These are phyloP conservation scores for Solenodon paradoxus DNA, from an alignment of 2,113 vertebrate genomes.

Conservation along the genomic window DNA sequence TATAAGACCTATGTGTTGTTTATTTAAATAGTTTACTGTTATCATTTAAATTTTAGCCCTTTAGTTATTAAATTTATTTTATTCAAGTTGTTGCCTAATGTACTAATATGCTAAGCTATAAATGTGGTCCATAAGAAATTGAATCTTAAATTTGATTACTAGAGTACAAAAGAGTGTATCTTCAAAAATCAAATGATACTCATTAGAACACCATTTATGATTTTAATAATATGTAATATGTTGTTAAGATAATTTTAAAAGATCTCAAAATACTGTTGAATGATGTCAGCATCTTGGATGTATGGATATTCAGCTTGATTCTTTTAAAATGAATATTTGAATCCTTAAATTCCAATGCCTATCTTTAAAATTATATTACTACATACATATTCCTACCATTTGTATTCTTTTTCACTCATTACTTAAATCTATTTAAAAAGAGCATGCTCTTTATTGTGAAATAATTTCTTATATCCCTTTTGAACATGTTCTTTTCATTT, in stretches of 20 bases:
- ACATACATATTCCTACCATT: not conserved
- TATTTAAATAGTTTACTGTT: no score
- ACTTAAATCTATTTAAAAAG: not conserved
- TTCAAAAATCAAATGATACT: not conserved
- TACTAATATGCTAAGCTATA: not conserved
- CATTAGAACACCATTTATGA: not conserved
- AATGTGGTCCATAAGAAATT: not conserved
- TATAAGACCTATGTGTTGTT: not conserved
- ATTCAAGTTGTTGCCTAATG: not conserved
- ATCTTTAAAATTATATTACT: not conserved
- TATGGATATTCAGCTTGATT: not conserved
- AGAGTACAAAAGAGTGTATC: not conserved
- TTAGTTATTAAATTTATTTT: not conserved
- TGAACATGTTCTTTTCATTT: not conserved
- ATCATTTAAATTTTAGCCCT: no score
- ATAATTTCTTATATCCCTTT: not conserved
- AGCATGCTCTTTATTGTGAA: not conserved
- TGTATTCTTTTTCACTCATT: not conserved
- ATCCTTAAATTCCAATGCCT: not conserved
- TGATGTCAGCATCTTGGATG: not conserved
- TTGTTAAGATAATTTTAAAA: not conserved
- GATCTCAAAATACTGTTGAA: not conserved
- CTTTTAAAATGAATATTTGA: not conserved
- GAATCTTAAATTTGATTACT: not conserved
- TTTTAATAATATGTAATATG: not conserved